Conservation (phyloP, 2,797 vertebrate genomes). For the Amblyopsis hoosieri region DNA sequence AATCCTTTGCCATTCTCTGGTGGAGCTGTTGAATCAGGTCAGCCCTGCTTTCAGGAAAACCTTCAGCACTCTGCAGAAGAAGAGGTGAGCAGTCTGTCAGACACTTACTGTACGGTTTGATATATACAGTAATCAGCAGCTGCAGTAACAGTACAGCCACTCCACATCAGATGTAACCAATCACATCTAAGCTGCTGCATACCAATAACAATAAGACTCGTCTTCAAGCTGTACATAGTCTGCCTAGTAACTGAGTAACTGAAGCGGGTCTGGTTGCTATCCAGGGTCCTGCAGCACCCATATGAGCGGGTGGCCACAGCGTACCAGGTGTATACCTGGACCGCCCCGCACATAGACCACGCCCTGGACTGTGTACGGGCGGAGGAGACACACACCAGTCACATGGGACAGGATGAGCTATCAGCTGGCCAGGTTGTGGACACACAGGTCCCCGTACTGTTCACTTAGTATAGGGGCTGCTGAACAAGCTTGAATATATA, state of each 20-base stretch:
- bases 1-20: slow-evolving; percentile 91
- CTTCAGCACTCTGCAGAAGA: slow-evolving; percentile 88
- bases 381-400: slow-evolving; percentile 87
- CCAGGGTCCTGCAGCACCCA: slow-evolving; percentile 88
- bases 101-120: too few relatives aligned
- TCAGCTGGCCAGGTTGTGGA: slow-evolving; percentile 88
- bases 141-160: background rate
- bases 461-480: background rate
- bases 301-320: slow-evolving; percentile 93
- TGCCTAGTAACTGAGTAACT: background rate
- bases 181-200: too few relatives aligned
- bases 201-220: background rate
- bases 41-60: slow-evolving; percentile 95
- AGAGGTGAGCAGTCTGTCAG: slow-evolving; percentile 76
- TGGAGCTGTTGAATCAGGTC: slow-evolving; percentile 92
- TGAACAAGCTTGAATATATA: background rate
- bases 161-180: background rate
- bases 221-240: background rate
- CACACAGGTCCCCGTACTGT: background rate
- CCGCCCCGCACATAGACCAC: slow-evolving; percentile 86
- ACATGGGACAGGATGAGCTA: slow-evolving; percentile 89
- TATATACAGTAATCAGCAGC: too few relatives aligned
- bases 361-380: slow-evolving; percentile 89
- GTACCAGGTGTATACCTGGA: slow-evolving; percentile 94
- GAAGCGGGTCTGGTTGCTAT: background rate